phyloP scores from a whole-genome alignment of 2,888 invertebrate species.

The Suillia variegata region DNA sequence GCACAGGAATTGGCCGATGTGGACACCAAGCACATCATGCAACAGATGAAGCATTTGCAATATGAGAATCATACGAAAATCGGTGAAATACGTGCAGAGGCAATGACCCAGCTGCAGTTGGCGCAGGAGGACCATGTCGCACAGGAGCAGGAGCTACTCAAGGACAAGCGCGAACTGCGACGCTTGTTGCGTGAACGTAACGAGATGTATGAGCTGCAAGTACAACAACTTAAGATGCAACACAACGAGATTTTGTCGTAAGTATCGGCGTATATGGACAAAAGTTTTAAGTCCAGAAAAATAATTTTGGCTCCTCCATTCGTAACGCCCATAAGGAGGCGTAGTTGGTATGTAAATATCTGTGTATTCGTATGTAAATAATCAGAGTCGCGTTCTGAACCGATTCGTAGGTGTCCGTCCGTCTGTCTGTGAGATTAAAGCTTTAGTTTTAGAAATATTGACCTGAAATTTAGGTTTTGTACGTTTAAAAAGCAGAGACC shows the following conservation, averaged over 20 bases:
- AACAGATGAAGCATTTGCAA: slow-evolving; percentile 90
- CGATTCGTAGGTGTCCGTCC: too few relatives aligned
- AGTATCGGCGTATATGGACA: slow-evolving; percentile 26
- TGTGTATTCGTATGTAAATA: too few relatives aligned
- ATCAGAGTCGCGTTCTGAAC: too few relatives aligned
- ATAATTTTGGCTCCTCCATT: too few relatives aligned
- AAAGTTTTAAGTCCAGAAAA: too few relatives aligned
- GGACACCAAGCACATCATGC: slow-evolving; percentile 85
- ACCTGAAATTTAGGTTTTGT: too few relatives aligned
- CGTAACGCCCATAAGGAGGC: too few relatives aligned
- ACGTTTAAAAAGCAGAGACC: too few relatives aligned
- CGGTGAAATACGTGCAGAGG: slow-evolving; percentile 83
- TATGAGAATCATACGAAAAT: slow-evolving; percentile 88
- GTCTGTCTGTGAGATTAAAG: too few relatives aligned
- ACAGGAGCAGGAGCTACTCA: slow-evolving; percentile 77
- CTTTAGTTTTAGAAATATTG: too few relatives aligned
- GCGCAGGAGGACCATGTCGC: slow-evolving; percentile 82
- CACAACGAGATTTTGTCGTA: slow-evolving; percentile 54
- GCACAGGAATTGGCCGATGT: slow-evolving; percentile 84
- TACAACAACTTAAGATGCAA: slow-evolving; percentile 55
- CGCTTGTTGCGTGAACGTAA: slow-evolving; percentile 64
- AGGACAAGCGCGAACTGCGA: slow-evolving; percentile 63
- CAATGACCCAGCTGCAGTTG: slow-evolving; percentile 78
- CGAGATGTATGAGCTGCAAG: slow-evolving; percentile 55
- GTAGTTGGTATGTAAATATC: too few relatives aligned